Evolutionary conservation across 2,113 vertebrate species (phyloP).

Genomic region (Eulemur macaco): DNA sequence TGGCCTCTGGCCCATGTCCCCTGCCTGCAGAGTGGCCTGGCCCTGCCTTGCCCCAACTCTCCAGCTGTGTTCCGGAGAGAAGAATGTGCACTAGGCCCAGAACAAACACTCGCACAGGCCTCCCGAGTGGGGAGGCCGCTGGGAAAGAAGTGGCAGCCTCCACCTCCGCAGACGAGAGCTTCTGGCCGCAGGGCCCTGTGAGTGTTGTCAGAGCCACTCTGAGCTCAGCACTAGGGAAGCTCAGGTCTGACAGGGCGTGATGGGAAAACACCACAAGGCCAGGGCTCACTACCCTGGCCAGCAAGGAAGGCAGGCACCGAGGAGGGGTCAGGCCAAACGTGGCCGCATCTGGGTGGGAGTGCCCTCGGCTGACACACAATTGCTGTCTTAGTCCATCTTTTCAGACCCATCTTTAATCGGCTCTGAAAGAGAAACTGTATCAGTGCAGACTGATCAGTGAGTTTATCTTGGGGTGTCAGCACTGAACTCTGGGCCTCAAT

Average conservation of each 20-base stretch:
- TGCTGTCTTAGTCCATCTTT: not conserved
- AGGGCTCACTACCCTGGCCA: not conserved
- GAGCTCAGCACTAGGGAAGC: not conserved
- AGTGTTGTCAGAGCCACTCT: not conserved
- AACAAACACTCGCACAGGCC: conserved; percentile 60
- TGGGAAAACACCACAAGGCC: not conserved
- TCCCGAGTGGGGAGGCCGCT: not conserved
- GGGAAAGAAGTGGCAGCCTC: not conserved
- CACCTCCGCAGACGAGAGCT: not conserved
- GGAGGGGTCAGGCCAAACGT: not conserved
- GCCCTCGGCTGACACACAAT: not conserved
- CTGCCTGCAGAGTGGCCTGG: conserved; percentile 23
- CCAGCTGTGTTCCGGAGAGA: conserved; percentile 62
- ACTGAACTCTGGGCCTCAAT: not conserved
- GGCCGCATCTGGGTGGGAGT: not conserved
- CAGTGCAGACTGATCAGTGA: not conserved
- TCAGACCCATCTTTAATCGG: not conserved
- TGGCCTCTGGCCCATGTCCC: not conserved
- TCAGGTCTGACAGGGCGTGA: not conserved
- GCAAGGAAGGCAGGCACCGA: not conserved
- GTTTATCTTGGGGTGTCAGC: not conserved
- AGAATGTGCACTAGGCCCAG: conserved; percentile 65
- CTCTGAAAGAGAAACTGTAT: not conserved
- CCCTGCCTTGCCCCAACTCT: conserved; percentile 19
- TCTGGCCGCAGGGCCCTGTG: not conserved